Base-by-base conservation (phyloP, 2,888 invertebrate genomes). In the Eristalis intricaria region DNA sequence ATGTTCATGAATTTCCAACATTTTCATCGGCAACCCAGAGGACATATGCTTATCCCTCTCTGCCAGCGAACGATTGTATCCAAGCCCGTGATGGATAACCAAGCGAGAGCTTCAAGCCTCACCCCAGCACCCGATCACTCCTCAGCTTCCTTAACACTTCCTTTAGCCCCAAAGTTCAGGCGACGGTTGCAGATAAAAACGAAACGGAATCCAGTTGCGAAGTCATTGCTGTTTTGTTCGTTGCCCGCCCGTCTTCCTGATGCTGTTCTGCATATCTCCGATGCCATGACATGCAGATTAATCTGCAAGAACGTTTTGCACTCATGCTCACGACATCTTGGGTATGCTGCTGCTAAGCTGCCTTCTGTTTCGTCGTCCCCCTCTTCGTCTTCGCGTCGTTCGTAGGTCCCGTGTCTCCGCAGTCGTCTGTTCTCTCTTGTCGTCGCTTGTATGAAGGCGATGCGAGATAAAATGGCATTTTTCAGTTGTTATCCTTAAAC, bases 1-100 rank as follows among this genome's bases (percentile, higher is more conserved):
- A 65, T 60, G 69, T 43, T 84, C 79, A 84, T 80, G 79, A 76
- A 76, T 84, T 75, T 80, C 70, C 80, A 80, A 66, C 80, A 84
- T 70, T 80, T 75, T 66, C 29, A 50, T 32, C 19, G 60, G 58
- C 4, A 64, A 40, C 13, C 63, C 58, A 83, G 73, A 63, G 63
- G 50, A 73, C 26, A 4, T n/a, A 3, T 22, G 4, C 23, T 29
- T 26, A 13, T 38, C 26, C 11, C 22, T 61, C 19, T 68, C 40
- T 68, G 56, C 3, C 13, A 50, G 50, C 19, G 7, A n/a, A 50
- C 50, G 50, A 8, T 19, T 50, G 50, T 26, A 13, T 60, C 15
- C 60, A 26, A 13, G 1, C 26, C 26, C 26, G 15, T 60, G 60
- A 60, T 26, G 60, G 26, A 60, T 26, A 60, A 11, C 74, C 66